Base-by-base conservation (phyloP, 2,888 invertebrate genomes). In the Antheraea yamamai region DNA sequence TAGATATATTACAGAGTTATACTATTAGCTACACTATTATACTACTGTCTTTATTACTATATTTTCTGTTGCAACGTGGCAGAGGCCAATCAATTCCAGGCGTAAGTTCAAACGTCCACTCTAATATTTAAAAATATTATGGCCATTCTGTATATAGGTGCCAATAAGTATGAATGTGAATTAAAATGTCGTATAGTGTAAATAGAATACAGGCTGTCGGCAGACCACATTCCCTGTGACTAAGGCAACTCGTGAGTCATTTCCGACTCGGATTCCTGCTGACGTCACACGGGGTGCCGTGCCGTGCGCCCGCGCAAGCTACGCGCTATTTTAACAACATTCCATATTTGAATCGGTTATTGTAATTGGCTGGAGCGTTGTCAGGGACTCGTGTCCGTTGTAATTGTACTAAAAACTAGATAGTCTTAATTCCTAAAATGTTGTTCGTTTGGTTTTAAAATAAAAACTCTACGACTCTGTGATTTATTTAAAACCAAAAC, bases 271-370 rank as follows among this genome's bases (percentile, higher is more conserved):
- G 84, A 91, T 91, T 89, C 91, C 88, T 87, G 83, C 78, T 92
- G 91, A 92, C 93, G 92, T 92, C 92, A 92, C 91, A 92, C 81
- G 82, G 92, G 92, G 88, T 85, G 83, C 58, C 47, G 23, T 23
- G 51, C 73, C 20, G 78, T 81, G 87, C 88, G 89, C 86, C 77
- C 81, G 85, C 84, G 88, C 86, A 82, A 73, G 78, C 75, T 75
- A 78, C 74, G 72, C 79, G 85, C 86, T 88, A 89, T 88, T 88
- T 91, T 88, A 86, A 87, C 76, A 84, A 84, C 88, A 89, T 89
- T 89, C 89, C 89, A 82, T 86, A 83, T 86, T 84, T 81, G 82
- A 86, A 84, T 80, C 72, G 79, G 74, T 79, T 76, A 76, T 78
- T 73, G 77, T 77, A 76, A 81, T 82, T 80, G 81, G 81, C 72